These are phyloP conservation scores for Spilarctia lutea DNA, from an alignment of 2,888 invertebrate genomes.

Conservation along the genomic window DNA sequence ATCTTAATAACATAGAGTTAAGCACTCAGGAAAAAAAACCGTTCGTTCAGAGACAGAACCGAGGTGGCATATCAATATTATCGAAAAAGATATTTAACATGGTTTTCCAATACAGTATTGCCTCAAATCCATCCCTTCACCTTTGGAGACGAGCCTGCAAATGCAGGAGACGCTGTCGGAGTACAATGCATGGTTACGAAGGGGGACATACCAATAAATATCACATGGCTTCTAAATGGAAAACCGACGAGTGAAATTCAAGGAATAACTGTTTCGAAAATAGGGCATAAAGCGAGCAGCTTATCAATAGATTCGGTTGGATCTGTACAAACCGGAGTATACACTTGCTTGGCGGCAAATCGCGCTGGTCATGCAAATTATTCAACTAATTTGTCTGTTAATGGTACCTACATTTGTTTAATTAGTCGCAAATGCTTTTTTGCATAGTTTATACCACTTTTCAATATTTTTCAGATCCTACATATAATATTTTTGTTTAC, in stretches of 20 bases:
- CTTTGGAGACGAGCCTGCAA: constrained; percentile 91
- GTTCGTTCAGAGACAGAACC: background rate
- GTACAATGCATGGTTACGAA: constrained; percentile 91
- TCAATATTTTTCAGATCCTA: constrained; percentile 64
- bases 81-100: background rate
- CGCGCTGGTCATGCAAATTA: constrained; percentile 24
- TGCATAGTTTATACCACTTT: constrained; percentile 1
- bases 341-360: constrained; percentile 55
- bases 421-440: constrained; percentile 17
- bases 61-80: background rate
- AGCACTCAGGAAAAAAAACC: background rate
- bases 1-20: background rate
- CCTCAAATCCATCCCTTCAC: constrained; percentile 92
- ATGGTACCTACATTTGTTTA: constrained; percentile 15
- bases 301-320: constrained; percentile 91
- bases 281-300: constrained; percentile 88
- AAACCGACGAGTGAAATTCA: constrained; percentile 82
- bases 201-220: constrained; percentile 92
- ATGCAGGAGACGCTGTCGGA: constrained; percentile 91
- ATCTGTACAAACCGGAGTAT: constrained; percentile 90
- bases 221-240: constrained; percentile 91
- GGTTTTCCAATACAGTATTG: constrained; percentile 81
- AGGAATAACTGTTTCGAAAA: constrained; percentile 86
- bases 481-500: background rate
- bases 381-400: constrained; percentile 80